Evolutionary conservation across 2,797 vertebrate genomes (phyloP).

Genomic region (Clamator glandarius): DNA sequence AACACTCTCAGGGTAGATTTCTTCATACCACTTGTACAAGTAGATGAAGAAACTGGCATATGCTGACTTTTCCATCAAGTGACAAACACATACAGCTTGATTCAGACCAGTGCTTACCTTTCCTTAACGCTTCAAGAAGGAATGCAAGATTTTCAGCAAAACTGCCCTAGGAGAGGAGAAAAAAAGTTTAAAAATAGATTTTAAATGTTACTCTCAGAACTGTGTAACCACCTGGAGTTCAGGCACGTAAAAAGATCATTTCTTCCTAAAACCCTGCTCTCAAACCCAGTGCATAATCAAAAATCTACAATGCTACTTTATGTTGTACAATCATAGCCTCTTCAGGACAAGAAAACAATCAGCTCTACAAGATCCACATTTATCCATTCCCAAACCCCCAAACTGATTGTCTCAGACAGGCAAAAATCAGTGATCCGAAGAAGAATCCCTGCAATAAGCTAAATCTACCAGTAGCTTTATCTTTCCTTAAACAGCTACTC

Average conservation of each 20-base stretch:
- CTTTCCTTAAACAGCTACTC: neutral
- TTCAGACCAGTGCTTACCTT: conserved; percentile 76
- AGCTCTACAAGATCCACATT: neutral
- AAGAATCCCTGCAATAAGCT: neutral
- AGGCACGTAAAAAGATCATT: fast-evolving
- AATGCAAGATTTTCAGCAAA: conserved; percentile 96
- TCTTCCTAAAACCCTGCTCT: neutral
- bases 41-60: fast-evolving
- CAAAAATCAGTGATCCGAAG: neutral
- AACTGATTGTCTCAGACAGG: neutral
- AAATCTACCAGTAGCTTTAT: neutral
- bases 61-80: neutral
- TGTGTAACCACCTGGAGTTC: neutral
- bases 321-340: fast-evolving
- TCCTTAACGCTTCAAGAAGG: conserved; percentile 93
- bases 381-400: neutral
- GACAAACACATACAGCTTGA: neutral
- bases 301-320: neutral
- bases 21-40: neutral
- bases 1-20: neutral
- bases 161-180: conserved; percentile 84
- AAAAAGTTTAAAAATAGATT: neutral
- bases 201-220: neutral
- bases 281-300: neutral
- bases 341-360: neutral